A percentile compares a stretch with the other conserved stretches of the same genome.
These are phyloP conservation scores for Thalpophila matura DNA, from an alignment of 2,888 invertebrate species.

Conservation along the genomic window DNA sequence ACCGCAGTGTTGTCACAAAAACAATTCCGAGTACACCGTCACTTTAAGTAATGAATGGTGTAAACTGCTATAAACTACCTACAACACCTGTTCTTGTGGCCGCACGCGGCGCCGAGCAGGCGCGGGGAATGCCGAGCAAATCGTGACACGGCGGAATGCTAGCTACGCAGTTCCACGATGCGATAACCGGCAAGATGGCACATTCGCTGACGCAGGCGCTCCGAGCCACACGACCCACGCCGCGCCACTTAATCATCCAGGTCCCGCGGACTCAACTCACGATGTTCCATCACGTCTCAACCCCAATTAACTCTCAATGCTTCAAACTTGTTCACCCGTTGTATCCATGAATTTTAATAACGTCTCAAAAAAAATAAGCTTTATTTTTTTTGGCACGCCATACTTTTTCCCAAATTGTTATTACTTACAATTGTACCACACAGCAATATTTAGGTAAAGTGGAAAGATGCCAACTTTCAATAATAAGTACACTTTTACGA, in stretches of 20 bases:
- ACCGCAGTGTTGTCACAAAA: conserved; percentile 65
- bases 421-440: conserved; percentile 72
- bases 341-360: conserved; percentile 65
- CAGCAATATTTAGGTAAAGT: conserved; percentile 76
- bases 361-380: conserved; percentile 58
- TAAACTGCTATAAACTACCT: conserved; percentile 65
- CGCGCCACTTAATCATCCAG: conserved; percentile 70
- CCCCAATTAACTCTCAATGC: conserved; percentile 70
- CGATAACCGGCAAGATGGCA: conserved; percentile 68
- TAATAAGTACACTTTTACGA: conserved; percentile 70
- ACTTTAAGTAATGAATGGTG: conserved; percentile 74
- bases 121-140: conserved; percentile 48
- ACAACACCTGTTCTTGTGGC: conserved; percentile 56
- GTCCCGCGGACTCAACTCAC: conserved; percentile 69
- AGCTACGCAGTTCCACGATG: conserved; percentile 60
- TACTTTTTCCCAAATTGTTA: conserved; percentile 70
- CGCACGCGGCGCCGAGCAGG: conserved; percentile 27
- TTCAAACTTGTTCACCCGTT: conserved; percentile 57
- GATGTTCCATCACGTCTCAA: conserved; percentile 66
- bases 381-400: conserved; percentile 70
- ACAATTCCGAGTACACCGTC: conserved; percentile 66
- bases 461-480: conserved; percentile 81
- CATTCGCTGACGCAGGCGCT: conserved; percentile 72
- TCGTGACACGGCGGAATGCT: conserved; percentile 63
- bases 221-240: conserved; percentile 55